Evolutionary conservation across 1,140 invertebrate species (phyloP).

Genomic region (Drosophila seguyi): DNA sequence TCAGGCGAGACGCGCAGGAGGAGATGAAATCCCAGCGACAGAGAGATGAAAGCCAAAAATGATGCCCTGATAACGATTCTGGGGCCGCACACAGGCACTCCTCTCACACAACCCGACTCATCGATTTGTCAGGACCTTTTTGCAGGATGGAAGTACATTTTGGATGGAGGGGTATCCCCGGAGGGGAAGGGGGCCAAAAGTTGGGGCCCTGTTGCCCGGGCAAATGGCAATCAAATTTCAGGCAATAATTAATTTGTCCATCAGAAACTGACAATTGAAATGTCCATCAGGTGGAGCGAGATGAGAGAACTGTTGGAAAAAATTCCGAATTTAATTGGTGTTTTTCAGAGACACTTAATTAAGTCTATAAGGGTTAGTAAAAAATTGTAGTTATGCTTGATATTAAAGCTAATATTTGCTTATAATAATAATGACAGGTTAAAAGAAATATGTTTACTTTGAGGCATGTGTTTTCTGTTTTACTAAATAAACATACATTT

Average conservation of each 20-base stretch:
- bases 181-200: slow-evolving; percentile 14
- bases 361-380: background rate
- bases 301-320: background rate
- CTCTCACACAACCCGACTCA: slow-evolving; percentile 38
- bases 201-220: slow-evolving; percentile 21
- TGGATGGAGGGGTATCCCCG: background rate
- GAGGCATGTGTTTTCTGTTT: background rate
- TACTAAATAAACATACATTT: no score
- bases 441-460: background rate
- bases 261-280: slow-evolving; percentile 41
- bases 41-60: slow-evolving; percentile 51
- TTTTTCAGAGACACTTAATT: background rate
- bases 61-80: slow-evolving; percentile 45
- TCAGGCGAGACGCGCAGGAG: background rate
- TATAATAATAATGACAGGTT: background rate
- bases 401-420: background rate
- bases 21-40: slow-evolving; percentile 26
- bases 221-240: slow-evolving; percentile 45
- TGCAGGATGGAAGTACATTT: slow-evolving; percentile 2
- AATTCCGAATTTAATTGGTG: background rate
- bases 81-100: slow-evolving; percentile 16
- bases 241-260: slow-evolving; percentile 52
- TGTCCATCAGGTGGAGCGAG: slow-evolving; percentile 11
- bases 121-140: slow-evolving; percentile 47
- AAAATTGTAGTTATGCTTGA: background rate